Evolutionary conservation across 1,140 invertebrate species (phyloP).

Genomic region (Drosophila persimilis): DNA sequence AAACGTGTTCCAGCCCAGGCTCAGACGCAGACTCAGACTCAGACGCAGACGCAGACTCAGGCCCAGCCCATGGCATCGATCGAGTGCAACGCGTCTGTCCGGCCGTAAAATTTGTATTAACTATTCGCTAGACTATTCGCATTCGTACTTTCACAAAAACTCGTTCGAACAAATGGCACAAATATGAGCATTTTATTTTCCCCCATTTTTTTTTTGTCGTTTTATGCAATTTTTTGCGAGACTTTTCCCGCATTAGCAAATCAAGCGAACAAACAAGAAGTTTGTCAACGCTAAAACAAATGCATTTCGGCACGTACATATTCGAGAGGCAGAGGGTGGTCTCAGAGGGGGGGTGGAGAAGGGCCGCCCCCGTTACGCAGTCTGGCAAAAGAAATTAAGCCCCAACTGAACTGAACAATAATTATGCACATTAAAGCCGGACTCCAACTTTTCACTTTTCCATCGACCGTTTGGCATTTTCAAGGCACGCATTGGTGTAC

Average conservation of each 20-base stretch:
- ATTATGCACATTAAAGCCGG: constrained; percentile 64
- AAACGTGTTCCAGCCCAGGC: constrained; percentile 43
- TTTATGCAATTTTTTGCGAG: background rate
- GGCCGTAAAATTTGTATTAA: constrained; percentile 48
- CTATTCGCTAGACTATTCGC: constrained; percentile 42
- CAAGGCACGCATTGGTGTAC: constrained; percentile 66
- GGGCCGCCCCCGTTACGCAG: constrained; percentile 47
- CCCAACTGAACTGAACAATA: constrained; percentile 5
- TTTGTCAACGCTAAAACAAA: constrained; percentile 57
- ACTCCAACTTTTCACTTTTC: constrained; percentile 67
- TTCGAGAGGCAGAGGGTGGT: background rate
- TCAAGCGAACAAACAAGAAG: constrained; percentile 45
- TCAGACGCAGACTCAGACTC: too few relatives aligned
- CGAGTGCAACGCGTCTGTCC: constrained; percentile 31
- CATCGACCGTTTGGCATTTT: constrained; percentile 38
- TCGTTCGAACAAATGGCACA: constrained; percentile 49
- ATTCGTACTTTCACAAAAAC: constrained; percentile 55
- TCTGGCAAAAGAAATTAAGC: constrained; percentile 28
- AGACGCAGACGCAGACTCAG: background rate
- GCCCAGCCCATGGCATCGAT: constrained; percentile 29
- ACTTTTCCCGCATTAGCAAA: constrained; percentile 22
- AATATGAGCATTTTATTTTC: constrained; percentile 53
- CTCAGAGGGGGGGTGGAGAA: too few relatives aligned
- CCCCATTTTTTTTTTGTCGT: constrained; percentile 8
- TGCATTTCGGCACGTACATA: constrained; percentile 75